phyloP scores from a whole-genome alignment of 2,888 invertebrate species.

The Noctua janthina region DNA sequence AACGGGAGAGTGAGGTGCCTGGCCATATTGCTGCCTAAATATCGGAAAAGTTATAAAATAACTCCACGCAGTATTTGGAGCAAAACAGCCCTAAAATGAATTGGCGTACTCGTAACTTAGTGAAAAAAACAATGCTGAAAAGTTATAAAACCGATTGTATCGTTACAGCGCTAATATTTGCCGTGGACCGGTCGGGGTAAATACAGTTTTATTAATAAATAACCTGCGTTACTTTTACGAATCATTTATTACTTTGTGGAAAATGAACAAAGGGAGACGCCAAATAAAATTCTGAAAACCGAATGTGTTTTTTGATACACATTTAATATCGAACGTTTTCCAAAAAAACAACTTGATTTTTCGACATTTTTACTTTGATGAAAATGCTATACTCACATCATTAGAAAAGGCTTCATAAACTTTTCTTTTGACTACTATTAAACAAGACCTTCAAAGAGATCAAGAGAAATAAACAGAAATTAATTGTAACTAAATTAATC shows the following conservation, averaged over 20 bases:
- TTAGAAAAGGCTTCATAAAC: slow-evolving; percentile 1
- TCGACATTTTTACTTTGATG: slow-evolving; percentile 9
- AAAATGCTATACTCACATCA: slow-evolving; percentile 7
- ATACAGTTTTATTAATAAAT: slow-evolving; percentile 36
- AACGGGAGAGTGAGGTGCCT: background rate
- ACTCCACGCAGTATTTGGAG: slow-evolving; percentile 21
- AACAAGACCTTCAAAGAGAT: slow-evolving; percentile 27
- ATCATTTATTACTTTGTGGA: slow-evolving; percentile 27
- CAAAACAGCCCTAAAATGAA: slow-evolving; percentile 25
- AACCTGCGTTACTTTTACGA: slow-evolving; percentile 4
- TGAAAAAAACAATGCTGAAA: slow-evolving; percentile 29
- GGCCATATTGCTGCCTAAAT: background rate
- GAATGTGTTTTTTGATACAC: slow-evolving; percentile 10
- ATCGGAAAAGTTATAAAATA: slow-evolving; percentile 20
- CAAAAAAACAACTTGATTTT: background rate
- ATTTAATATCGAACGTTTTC: background rate
- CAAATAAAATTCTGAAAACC: slow-evolving; percentile 6
- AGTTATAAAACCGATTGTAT: slow-evolving; percentile 31
- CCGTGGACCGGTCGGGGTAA: slow-evolving; percentile 1
- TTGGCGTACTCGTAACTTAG: slow-evolving; percentile 21
- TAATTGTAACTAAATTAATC: background rate
- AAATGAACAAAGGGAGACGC: slow-evolving; percentile 4
- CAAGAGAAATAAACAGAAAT: background rate
- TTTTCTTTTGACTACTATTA: slow-evolving; percentile 15
- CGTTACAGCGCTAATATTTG: slow-evolving; percentile 29